Conservation (phyloP, 2,888 invertebrate species). For the Halictus ligatus region DNA sequence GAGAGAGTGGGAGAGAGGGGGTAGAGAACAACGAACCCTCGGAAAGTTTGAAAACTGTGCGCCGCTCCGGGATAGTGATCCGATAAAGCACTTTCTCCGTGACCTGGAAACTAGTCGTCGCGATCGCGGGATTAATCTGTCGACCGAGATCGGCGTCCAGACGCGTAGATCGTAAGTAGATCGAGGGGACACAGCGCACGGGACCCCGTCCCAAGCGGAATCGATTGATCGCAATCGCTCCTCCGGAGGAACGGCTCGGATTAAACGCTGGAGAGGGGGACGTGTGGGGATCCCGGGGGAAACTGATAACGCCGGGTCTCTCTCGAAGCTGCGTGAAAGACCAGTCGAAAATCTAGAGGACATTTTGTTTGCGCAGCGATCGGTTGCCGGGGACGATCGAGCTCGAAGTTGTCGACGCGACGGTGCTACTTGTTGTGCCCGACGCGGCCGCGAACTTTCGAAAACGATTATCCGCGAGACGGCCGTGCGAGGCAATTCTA, state of each 20-base stretch:
- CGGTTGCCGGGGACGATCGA: background rate
- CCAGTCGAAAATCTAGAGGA: background rate
- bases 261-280: background rate
- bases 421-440: background rate
- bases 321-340: background rate
- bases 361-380: background rate
- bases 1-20: background rate
- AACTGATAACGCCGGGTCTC: background rate
- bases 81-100: background rate
- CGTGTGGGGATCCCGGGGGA: background rate
- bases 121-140: conserved; percentile 2
- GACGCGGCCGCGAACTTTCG: background rate
- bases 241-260: background rate
- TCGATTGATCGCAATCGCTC: background rate
- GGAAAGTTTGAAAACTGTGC: conserved; percentile 24
- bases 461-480: background rate
- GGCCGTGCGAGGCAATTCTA: background rate
- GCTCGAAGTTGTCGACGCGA: background rate
- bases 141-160: background rate
- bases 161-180: conserved; percentile 40
- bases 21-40: background rate
- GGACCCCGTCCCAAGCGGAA: background rate
- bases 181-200: background rate
- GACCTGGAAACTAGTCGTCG: background rate
- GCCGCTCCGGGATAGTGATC: background rate